phyloP scores from a whole-genome alignment of 2,888 invertebrate genomes.

The Malthinus flaveolus region DNA sequence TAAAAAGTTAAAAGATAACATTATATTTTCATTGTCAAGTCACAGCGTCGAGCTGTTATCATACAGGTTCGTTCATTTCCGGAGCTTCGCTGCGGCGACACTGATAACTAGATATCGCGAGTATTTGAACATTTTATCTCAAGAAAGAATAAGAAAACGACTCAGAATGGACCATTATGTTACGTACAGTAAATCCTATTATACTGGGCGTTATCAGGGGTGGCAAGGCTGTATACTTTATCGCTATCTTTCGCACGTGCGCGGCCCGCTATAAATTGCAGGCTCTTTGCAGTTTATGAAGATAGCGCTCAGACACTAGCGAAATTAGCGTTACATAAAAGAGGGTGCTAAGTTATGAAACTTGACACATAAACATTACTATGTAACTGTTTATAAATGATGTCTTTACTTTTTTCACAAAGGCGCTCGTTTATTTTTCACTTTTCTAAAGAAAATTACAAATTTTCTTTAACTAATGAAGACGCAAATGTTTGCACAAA shows the following conservation, averaged over 20 bases:
- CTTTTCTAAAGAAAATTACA: not conserved
- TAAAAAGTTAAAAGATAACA: conserved; percentile 52
- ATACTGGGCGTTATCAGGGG: conserved; percentile 56
- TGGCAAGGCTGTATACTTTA: conserved; percentile 53
- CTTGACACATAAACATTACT: conserved; percentile 47
- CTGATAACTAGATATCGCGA: conserved; percentile 57
- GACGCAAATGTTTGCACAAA: not conserved
- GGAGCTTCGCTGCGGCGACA: conserved; percentile 53
- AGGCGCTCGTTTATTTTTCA: conserved; percentile 36
- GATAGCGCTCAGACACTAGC: conserved; percentile 45
- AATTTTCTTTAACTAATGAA: conserved; percentile 5
- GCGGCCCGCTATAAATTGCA: conserved; percentile 50
- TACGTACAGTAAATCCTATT: conserved; percentile 58
- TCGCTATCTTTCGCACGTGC: conserved; percentile 54
- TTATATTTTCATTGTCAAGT: conserved; percentile 50
- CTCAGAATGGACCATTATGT: conserved; percentile 58
- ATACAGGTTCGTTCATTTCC: conserved; percentile 57
- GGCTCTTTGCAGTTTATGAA: conserved; percentile 41
- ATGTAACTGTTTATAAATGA: conserved; percentile 46
- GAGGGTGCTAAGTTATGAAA: conserved; percentile 37
- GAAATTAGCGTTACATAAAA: conserved; percentile 45
- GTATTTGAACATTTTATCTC: conserved; percentile 56
- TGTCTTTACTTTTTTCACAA: conserved; percentile 42
- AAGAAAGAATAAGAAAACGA: conserved; percentile 58
- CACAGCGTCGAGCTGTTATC: conserved; percentile 51